A percentile compares a stretch with the other conserved stretches of the same genome.
These are phyloP conservation scores for Pandemis heparana DNA, from an alignment of 2,888 invertebrate genomes.

Conservation along the genomic window DNA sequence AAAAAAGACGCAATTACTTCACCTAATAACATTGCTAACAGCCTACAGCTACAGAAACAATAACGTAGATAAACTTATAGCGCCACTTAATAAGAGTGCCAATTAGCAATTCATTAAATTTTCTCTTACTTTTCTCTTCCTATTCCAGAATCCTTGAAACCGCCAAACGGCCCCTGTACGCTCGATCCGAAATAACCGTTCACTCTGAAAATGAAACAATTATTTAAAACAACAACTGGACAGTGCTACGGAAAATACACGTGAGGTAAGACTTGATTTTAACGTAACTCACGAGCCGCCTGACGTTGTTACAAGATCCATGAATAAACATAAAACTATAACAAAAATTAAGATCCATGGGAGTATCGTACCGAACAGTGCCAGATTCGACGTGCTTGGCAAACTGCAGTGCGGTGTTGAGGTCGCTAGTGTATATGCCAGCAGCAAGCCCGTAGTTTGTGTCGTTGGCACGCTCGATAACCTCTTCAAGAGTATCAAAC, in stretches of 20 bases:
- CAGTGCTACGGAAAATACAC: no score
- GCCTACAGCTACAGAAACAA: no score
- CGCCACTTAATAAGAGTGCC: no score
- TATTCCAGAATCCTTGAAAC: not conserved
- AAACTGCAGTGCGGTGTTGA: conserved; percentile 91
- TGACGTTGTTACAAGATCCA: no score
- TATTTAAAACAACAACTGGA: not conserved
- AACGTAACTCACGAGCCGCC: no score
- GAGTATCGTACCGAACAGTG: conserved; percentile 82
- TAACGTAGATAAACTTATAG: no score
- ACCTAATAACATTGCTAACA: no score
- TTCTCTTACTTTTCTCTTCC: not conserved
- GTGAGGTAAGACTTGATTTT: no score
- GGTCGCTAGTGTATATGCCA: conserved; percentile 92
- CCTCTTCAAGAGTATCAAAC: conserved; percentile 92
- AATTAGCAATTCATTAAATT: no score
- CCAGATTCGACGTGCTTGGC: conserved; percentile 85
- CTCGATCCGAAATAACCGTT: not conserved
- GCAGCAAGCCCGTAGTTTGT: conserved; percentile 93
- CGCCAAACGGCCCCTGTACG: not conserved
- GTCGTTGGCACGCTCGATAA: conserved; percentile 92
- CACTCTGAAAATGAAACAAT: not conserved
- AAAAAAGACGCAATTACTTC: no score
- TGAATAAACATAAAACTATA: not conserved
- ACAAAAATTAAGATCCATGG: not conserved